Evolutionary conservation across 2,888 invertebrate species (phyloP).

Genomic region (Athrips mouffetella): DNA sequence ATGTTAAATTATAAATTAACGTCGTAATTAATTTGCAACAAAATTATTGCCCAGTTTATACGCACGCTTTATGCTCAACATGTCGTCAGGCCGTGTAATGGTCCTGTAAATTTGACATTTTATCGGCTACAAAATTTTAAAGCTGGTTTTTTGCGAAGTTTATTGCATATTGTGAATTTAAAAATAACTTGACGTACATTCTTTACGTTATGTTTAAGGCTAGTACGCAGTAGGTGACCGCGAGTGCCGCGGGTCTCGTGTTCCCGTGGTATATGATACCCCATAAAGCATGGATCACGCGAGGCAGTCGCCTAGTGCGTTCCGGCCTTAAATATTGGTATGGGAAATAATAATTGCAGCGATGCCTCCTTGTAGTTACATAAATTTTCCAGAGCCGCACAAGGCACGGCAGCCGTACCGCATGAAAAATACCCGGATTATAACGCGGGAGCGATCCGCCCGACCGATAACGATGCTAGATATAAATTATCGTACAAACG

Average conservation of each 20-base stretch:
- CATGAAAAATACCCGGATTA: constrained; percentile 77
- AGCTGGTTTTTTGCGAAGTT: constrained; percentile 33
- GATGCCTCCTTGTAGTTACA: constrained; percentile 52
- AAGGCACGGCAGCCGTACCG: constrained; percentile 45
- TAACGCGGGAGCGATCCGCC: constrained; percentile 69
- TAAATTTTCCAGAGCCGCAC: constrained; percentile 55
- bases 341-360: constrained; percentile 63
- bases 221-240: constrained; percentile 10
- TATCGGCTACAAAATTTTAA: constrained; percentile 43
- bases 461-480: constrained; percentile 65
- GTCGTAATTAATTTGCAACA: constrained; percentile 51
- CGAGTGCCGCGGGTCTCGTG: neutral
- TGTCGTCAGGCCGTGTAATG: constrained; percentile 45
- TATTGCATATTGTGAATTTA: constrained; percentile 13
- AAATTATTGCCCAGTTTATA: constrained; percentile 47
- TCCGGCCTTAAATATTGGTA: constrained; percentile 32
- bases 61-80: constrained; percentile 42
- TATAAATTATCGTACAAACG: constrained; percentile 75
- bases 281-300: constrained; percentile 20
- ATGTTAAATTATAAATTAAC: constrained; percentile 36
- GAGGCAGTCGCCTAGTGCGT: constrained; percentile 17
- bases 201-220: neutral
- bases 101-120: constrained; percentile 54
- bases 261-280: constrained; percentile 19
- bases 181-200: constrained; percentile 5